phyloP scores from a whole-genome alignment of 1,140 invertebrate genomes.

The Drosophila arizonae region DNA sequence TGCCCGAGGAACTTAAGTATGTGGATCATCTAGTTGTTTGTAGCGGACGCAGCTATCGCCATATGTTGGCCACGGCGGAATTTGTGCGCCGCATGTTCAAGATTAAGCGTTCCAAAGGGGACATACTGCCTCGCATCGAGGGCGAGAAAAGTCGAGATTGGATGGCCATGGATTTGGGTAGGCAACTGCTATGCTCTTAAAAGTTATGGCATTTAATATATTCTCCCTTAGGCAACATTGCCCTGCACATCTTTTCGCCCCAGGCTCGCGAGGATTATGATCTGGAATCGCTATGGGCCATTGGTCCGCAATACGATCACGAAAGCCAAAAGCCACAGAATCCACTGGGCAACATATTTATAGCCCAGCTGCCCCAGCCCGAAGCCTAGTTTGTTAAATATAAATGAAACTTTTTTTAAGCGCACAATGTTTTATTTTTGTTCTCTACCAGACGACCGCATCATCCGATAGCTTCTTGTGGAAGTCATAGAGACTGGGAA shows the following conservation, averaged over 20 bases:
- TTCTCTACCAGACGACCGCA: conserved; percentile 64
- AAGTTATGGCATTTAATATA: background rate
- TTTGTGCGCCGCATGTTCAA: conserved; percentile 92
- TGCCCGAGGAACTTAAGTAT: conserved; percentile 90
- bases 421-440: conserved; percentile 17
- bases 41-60: conserved; percentile 88
- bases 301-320: conserved; percentile 91
- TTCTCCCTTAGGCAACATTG: conserved; percentile 90
- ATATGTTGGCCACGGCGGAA: conserved; percentile 89
- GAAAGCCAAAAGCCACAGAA: conserved; percentile 85
- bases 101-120: conserved; percentile 86
- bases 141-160: conserved; percentile 90
- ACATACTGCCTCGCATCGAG: conserved; percentile 90
- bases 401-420: conserved; percentile 5
- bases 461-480: conserved; percentile 75
- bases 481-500: conserved; percentile 79
- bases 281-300: conserved; percentile 94
- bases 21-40: conserved; percentile 92
- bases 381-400: conserved; percentile 4
- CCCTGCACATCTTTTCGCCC: conserved; percentile 92
- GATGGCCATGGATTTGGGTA: conserved; percentile 95
- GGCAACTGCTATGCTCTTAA: background rate
- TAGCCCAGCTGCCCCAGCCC: conserved; percentile 37
- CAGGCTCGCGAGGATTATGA: conserved; percentile 90
- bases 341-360: conserved; percentile 76